These are phyloP conservation scores for Trichopoda pennipes DNA, from an alignment of 2,888 invertebrate species.

Conservation along the genomic window DNA sequence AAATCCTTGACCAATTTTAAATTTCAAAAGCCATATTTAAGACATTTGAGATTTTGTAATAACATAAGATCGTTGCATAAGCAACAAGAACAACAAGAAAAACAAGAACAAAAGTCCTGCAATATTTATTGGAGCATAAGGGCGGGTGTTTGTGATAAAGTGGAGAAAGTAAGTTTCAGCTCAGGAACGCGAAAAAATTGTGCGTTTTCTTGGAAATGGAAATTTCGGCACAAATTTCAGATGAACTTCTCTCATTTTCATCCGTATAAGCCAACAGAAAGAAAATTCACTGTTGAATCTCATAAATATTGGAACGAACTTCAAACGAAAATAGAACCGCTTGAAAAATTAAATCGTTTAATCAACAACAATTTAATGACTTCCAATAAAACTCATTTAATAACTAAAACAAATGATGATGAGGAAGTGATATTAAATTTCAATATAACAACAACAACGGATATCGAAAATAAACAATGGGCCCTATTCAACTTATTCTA, in stretches of 20 bases:
- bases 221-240: conserved; percentile 48
- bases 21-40: not conserved
- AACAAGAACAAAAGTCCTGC: not conserved
- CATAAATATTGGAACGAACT: not conserved
- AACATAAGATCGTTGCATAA: conserved; percentile 9
- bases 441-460: conserved; percentile 8
- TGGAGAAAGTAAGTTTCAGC: conserved; percentile 70
- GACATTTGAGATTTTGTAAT: conserved; percentile 17
- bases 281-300: conserved; percentile 60
- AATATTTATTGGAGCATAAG: conserved; percentile 64
- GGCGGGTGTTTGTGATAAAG: conserved; percentile 70
- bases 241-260: conserved; percentile 13
- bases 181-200: conserved; percentile 65
- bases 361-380: conserved; percentile 51
- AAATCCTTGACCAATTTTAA: conserved; percentile 1
- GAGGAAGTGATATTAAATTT: conserved; percentile 23
- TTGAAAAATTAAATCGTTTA: conserved; percentile 6
- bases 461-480: conserved; percentile 31
- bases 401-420: conserved; percentile 13
- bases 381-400: not conserved
- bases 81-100: not conserved
- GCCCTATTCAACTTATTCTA: conserved; percentile 5
- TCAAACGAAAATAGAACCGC: not conserved
- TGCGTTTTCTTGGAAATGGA: conserved; percentile 72
- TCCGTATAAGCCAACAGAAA: conserved; percentile 54